Evolutionary conservation across 2,888 invertebrate genomes (phyloP).

Genomic region (Drosophila neonasuta): DNA sequence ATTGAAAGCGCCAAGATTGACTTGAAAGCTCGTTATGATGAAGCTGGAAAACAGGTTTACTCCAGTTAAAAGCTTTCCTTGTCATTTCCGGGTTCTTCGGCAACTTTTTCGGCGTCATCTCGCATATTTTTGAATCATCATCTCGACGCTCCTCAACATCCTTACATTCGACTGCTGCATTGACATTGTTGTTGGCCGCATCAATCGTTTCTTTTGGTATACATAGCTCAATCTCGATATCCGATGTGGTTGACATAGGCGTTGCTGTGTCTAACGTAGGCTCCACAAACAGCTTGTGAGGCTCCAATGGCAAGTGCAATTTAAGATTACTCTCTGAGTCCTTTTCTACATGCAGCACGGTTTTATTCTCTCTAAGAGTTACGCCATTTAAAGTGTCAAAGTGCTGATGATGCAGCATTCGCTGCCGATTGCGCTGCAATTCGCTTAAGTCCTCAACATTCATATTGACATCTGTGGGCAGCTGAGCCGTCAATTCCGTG

Average conservation of each 20-base stretch:
- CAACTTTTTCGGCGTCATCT: not conserved
- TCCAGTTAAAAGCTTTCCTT: constrained; percentile 4
- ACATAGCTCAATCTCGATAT: constrained; percentile 45
- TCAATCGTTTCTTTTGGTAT: constrained; percentile 24
- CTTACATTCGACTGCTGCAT: not conserved
- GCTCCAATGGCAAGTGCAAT: constrained; percentile 48
- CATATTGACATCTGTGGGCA: constrained; percentile 67
- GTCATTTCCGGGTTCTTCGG: not conserved
- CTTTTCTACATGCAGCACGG: not conserved
- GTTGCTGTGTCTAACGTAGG: constrained; percentile 30
- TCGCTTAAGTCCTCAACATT: constrained; percentile 76
- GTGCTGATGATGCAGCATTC: constrained; percentile 73
- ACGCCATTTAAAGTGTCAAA: constrained; percentile 60
- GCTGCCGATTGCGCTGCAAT: constrained; percentile 80
- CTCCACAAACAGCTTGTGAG: constrained; percentile 35
- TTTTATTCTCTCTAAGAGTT: constrained; percentile 21
- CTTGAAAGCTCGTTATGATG: not conserved
- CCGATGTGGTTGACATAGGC: constrained; percentile 66
- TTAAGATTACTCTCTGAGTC: not conserved
- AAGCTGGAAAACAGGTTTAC: not conserved
- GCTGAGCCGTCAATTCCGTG: constrained; percentile 53
- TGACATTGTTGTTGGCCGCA: constrained; percentile 39
- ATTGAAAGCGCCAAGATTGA: not conserved
- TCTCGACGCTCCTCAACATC: not conserved
- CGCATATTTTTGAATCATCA: not conserved